These are phyloP conservation scores for Grammomys dolichurus DNA, from an alignment of 2,113 vertebrate species.

Conservation along the genomic window DNA sequence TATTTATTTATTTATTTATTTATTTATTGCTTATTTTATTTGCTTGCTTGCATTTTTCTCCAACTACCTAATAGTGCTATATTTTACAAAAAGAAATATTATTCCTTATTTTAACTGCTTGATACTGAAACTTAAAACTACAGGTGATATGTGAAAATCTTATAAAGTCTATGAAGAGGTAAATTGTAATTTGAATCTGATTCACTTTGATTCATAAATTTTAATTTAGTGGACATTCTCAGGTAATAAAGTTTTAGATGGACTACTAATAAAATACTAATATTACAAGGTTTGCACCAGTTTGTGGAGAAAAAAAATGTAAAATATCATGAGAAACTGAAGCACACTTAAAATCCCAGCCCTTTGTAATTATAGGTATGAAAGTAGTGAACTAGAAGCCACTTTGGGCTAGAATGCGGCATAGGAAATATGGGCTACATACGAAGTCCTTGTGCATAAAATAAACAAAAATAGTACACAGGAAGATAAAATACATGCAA, in stretches of 20 bases:
- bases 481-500: neutral
- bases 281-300: neutral
- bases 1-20: neutral
- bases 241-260: neutral
- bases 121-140: neutral
- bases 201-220: neutral
- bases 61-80: neutral
- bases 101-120: neutral
- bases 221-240: neutral
- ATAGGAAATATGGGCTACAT: neutral
- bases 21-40: no score
- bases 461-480: neutral
- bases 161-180: neutral
- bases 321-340: neutral
- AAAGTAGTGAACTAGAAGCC: neutral
- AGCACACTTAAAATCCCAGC: neutral
- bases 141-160: neutral
- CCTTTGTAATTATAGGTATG: no score
- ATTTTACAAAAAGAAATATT: neutral
- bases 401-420: neutral
- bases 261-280: neutral
- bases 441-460: neutral
- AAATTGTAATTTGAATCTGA: neutral
- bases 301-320: neutral
- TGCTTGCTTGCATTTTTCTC: neutral